A percentile compares a stretch with the other conserved stretches of the same genome.
Conservation (phyloP, 1,140 invertebrate species). For the Drosophila pandora region DNA sequence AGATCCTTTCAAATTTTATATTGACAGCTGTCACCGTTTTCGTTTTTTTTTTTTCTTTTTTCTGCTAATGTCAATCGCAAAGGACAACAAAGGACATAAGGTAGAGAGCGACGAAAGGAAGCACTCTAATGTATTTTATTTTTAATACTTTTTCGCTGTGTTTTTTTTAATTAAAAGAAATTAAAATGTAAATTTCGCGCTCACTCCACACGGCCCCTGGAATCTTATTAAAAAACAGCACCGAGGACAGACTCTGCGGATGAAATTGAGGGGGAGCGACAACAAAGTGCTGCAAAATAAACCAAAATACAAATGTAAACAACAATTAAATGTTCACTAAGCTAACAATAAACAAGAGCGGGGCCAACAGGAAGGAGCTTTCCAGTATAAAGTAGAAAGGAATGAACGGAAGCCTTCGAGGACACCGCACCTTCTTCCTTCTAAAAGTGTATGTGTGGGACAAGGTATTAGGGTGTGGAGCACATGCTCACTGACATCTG, state of each 20-base stretch:
- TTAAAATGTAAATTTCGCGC: slow-evolving; percentile 74
- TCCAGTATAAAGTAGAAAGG: not conserved
- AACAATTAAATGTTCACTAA: slow-evolving; percentile 81
- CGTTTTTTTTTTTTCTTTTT: not conserved
- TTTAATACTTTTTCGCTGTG: slow-evolving; percentile 31
- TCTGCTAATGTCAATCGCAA: slow-evolving; percentile 27
- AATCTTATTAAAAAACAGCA: slow-evolving; percentile 62
- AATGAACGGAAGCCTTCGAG: not conserved
- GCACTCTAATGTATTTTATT: slow-evolving; percentile 70
- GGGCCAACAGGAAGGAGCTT: not conserved
- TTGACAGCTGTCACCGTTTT: slow-evolving; percentile 67
- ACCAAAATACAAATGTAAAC: slow-evolving; percentile 80
- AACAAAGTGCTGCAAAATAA: slow-evolving; percentile 58
- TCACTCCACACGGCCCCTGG: not conserved
- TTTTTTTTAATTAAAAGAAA: slow-evolving; percentile 78
- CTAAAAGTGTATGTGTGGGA: not conserved
- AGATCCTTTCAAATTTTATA: slow-evolving; percentile 69
- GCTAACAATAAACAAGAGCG: slow-evolving; percentile 60
- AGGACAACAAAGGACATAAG: slow-evolving; percentile 36
- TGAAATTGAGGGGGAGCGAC: slow-evolving; percentile 5
- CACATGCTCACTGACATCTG: slow-evolving; percentile 27
- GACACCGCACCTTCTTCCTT: not conserved
- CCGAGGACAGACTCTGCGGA: not conserved
- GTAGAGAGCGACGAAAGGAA: slow-evolving; percentile 6
- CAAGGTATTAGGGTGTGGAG: slow-evolving; percentile 12